Evolutionary conservation across 2,113 vertebrate species (phyloP).

Genomic region (Boulengerochromis microlepis): DNA sequence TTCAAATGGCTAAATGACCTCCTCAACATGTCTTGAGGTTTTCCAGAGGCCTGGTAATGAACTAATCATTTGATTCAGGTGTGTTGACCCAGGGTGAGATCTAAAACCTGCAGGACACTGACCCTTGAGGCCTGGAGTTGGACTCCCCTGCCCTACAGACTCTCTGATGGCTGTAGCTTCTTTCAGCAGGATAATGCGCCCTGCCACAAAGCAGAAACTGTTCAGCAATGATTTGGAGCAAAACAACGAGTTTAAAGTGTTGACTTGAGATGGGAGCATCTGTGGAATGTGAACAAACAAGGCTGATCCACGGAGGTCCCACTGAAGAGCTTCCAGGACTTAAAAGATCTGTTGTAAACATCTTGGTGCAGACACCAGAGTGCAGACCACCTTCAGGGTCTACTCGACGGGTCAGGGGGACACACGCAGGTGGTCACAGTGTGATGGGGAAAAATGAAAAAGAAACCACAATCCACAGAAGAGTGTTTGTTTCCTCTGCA

Average conservation of each 20-base stretch:
- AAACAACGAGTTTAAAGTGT: neutral
- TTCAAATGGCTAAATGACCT: accelerated
- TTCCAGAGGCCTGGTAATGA: accelerated
- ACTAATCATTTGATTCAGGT: neutral
- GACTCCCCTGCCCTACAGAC: neutral
- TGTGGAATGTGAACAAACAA: neutral
- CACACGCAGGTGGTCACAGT: neutral
- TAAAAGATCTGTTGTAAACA: neutral
- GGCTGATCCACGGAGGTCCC: neutral
- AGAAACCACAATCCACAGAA: neutral
- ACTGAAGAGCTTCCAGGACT: neutral
- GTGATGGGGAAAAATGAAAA: accelerated
- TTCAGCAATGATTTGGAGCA: neutral
- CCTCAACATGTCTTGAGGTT: neutral
- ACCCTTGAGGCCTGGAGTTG: neutral
- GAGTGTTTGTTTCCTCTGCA: neutral
- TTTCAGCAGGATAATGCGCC: neutral
- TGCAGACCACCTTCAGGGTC: neutral
- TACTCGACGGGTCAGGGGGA: neutral
- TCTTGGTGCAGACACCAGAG: neutral
- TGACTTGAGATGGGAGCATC: neutral
- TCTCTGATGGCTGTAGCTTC: neutral
- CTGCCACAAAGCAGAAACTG: neutral
- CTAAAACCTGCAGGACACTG: accelerated
- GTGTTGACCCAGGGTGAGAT: neutral